Base-by-base conservation (phyloP, 2,113 vertebrate species). In the Takifugu bimaculatus region DNA sequence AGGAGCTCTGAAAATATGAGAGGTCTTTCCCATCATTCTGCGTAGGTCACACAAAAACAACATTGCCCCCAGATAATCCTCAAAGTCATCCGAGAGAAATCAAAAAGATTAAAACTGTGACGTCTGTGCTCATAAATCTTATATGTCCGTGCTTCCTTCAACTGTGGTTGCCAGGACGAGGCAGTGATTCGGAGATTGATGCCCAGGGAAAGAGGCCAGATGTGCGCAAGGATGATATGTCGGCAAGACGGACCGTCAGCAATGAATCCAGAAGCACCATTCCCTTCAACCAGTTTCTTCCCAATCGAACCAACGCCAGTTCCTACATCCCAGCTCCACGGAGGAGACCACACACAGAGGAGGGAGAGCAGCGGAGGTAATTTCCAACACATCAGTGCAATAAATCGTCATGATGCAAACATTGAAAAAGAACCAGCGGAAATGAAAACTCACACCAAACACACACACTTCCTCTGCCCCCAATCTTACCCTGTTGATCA, bases 221-320 rank as follows among this genome's bases (percentile, higher is more conserved):
- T 60, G 92, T 98, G 77, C 93, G 93, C 57, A 97, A 96, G 81
- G 97, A 99, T 69, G 97, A 99, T 85, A 99, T 99, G 97, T 90
- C 94, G 70, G 93, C 96, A 0, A 89, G 97, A 56, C 85, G 96
- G 75, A 92, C 93, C 5, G 94, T 94, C 68, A 93, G 90, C 0
- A 90, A 91, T 44, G 95, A 98, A 75, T 91, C 93, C 5, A 93
- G 94, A 68, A 91, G 89, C 85, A 91, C 90, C 73, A 83, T 96
- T 85, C 94, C 94, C 80, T 99, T 99, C 73, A 98, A 99, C 87
- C 96, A 98, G 90, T 99, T 98, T 85, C 94, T 99, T 75, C 97
- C 96, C 0, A 98, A 97, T 87, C 95, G 96, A 70, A 91, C 88
- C 78, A 98, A 98, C 73, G 93, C 94, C 89, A 93, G 91, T 20